A percentile compares a stretch with the other conserved stretches of the same genome.
These are phyloP conservation scores for Periparus ater DNA, from an alignment of 2,797 vertebrate species.

Conservation along the genomic window DNA sequence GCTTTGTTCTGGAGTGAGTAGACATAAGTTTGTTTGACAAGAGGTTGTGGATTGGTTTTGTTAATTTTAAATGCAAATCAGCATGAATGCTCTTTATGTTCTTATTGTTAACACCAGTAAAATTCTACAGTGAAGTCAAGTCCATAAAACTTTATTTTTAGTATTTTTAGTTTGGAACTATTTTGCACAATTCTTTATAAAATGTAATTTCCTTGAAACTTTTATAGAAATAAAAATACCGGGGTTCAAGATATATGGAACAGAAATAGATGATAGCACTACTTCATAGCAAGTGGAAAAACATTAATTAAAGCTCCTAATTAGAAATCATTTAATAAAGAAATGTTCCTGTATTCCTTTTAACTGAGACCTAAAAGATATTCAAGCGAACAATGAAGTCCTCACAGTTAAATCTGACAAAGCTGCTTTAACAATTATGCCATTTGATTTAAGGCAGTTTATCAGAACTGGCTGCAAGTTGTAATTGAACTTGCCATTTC, in stretches of 20 bases:
- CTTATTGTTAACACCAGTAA: neutral
- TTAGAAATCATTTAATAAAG: neutral
- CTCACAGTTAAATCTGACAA: neutral
- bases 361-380: neutral
- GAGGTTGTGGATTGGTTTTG: neutral
- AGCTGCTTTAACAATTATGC: neutral
- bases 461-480: conserved; percentile 14
- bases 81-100: neutral
- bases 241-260: neutral
- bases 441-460: conserved; percentile 30
- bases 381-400: neutral
- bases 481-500: conserved; percentile 41
- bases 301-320: neutral
- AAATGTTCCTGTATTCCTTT: neutral
- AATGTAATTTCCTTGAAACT: neutral
- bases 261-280: neutral
- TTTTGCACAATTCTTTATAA: neutral
- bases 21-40: neutral
- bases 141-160: neutral
- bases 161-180: neutral
- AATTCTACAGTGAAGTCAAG: neutral
- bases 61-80: neutral
- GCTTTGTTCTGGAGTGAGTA: neutral
- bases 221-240: neutral
- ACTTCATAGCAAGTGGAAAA: neutral